A percentile compares a stretch with the other conserved stretches of the same genome.
These are phyloP conservation scores for Archaeoteleia sp. DNA, from an alignment of 2,888 invertebrate species.

Conservation along the genomic window DNA sequence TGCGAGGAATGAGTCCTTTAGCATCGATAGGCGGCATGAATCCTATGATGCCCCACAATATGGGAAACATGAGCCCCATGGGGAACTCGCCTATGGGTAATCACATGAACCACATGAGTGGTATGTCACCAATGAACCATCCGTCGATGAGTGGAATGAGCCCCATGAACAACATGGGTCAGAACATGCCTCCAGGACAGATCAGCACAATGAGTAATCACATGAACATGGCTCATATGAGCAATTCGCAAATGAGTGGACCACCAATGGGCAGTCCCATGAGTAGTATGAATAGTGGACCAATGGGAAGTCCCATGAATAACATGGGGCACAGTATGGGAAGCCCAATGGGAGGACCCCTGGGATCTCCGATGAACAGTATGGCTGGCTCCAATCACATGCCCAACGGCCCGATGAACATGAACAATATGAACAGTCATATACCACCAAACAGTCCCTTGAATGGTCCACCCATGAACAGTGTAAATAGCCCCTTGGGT, in stretches of 20 bases:
- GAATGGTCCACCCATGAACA: slow-evolving; percentile 71
- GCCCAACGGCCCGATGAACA: slow-evolving; percentile 71
- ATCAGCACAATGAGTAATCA: slow-evolving; percentile 77
- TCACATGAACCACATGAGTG: slow-evolving; percentile 80
- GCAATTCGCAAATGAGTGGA: slow-evolving; percentile 75
- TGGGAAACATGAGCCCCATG: slow-evolving; percentile 74
- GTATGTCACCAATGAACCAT: slow-evolving; percentile 79
- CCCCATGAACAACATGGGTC: slow-evolving; percentile 84
- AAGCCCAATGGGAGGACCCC: slow-evolving; percentile 80
- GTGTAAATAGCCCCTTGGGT: slow-evolving; percentile 70
- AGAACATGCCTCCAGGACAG: slow-evolving; percentile 82
- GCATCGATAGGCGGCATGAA: slow-evolving; percentile 75
- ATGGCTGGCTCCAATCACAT: slow-evolving; percentile 76
- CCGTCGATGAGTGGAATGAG: slow-evolving; percentile 80
- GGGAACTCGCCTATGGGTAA: slow-evolving; percentile 71
- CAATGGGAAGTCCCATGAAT: slow-evolving; percentile 81
- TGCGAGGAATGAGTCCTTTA: slow-evolving; percentile 81
- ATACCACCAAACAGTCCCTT: slow-evolving; percentile 71
- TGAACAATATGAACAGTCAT: slow-evolving; percentile 72
- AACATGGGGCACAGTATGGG: slow-evolving; percentile 82
- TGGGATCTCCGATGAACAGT: slow-evolving; percentile 82
- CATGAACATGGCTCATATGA: slow-evolving; percentile 75
- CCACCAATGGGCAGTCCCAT: slow-evolving; percentile 83
- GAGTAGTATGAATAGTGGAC: slow-evolving; percentile 73
- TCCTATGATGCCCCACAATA: slow-evolving; percentile 74